phyloP scores from a whole-genome alignment of 2,888 invertebrate genomes.

The Pammene aurita region DNA sequence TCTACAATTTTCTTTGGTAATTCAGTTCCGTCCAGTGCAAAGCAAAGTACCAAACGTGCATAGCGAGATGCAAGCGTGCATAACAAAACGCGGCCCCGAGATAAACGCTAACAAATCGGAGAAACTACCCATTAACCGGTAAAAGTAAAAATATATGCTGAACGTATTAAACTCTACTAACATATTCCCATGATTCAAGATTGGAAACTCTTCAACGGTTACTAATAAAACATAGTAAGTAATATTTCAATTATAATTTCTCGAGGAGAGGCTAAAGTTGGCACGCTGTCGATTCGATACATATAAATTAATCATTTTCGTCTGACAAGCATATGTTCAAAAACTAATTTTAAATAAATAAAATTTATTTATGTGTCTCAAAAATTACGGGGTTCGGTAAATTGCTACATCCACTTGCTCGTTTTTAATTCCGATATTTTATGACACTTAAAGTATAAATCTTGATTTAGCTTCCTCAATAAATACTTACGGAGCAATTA shows the following conservation, averaged over 20 bases:
- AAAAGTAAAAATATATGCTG: constrained; percentile 37
- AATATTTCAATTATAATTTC: neutral
- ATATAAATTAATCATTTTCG: neutral
- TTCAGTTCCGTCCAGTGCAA: constrained; percentile 26
- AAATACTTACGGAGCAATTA: constrained; percentile 38
- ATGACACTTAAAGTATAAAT: constrained; percentile 15
- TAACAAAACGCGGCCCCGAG: constrained; percentile 38
- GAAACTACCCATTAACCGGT: constrained; percentile 34
- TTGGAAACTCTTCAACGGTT: neutral
- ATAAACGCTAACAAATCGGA: constrained; percentile 38
- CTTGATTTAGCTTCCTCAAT: constrained; percentile 36
- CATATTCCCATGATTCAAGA: neutral
- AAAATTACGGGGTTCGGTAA: neutral
- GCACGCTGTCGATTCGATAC: neutral
- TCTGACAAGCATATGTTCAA: too few relatives aligned
- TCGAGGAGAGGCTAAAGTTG: too few relatives aligned
- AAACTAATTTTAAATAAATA: too few relatives aligned
- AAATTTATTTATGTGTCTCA: neutral
- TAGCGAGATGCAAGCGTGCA: constrained; percentile 40
- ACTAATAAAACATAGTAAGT: neutral
- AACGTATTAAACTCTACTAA: constrained; percentile 17
- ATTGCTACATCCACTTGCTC: neutral
- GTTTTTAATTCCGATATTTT: constrained; percentile 16
- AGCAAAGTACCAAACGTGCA: constrained; percentile 41
- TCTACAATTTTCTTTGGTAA: constrained; percentile 19